Base-by-base conservation (phyloP, 2,113 vertebrate genomes). In the Nothoprocta perdicaria region DNA sequence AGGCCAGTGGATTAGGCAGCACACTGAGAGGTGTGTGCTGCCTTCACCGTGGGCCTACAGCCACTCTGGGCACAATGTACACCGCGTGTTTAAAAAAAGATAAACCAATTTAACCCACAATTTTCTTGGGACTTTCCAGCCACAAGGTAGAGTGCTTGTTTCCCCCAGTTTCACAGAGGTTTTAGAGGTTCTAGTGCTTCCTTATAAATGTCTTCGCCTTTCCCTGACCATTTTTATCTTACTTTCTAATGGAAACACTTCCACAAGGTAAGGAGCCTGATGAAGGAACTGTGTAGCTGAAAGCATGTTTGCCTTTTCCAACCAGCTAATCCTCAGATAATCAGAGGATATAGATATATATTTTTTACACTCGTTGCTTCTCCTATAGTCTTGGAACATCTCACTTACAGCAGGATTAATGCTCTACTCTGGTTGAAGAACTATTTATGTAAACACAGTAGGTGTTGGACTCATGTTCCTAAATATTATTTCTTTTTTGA, bases 401-500 rank as follows among this genome's bases (percentile, higher is more conserved):
- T 79, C 52, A 57, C 8, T 60, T 61, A 53, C 2, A 68, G 46
- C 33, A 72, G 81, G 35, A 55, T 16, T 75, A 72, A 48, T 15
- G 5, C 9, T 19, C 2, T 19, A 57, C 24, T 77, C 60, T 52
- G 72, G 57, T 6, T 52, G 43, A 73, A 35, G 50, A 92, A 31
- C 50, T 82, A 81, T 3, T 6, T 35, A 50, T 53, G 8, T 71
- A 84, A 43, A 40, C 31, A 80, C 46, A 76, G 19, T 31, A 91
- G 17, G 4, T 17, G 73, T 86, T 67, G 58, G 68, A 88, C 41
- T 19, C 45, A 23, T 60, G 48, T 66, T 90, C 87, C 90, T 90
- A 88, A 95, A 81, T 33, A 67, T 33, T 58, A 79, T 88, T 92
- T 94, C 62, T 76, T 71, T 76, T 88, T 80, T 92, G 78, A 91